Percentiles rank a stretch among this genome's conserved stretches.
Conservation (phyloP, 2,797 vertebrate genomes). For the Cercopithecus diana region DNA sequence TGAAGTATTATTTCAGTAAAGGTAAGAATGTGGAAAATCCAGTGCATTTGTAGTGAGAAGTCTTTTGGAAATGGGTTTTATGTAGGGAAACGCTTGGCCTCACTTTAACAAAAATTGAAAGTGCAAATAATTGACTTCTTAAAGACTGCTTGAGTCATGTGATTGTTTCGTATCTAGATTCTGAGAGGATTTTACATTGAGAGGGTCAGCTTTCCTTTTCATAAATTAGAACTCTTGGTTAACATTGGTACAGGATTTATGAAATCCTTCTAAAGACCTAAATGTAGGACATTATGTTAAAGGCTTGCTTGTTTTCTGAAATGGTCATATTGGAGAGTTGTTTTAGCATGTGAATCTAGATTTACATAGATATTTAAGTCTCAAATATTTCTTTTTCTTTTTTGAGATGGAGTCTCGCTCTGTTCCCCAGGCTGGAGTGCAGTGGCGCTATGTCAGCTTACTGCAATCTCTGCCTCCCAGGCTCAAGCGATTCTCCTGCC, state of each 20-base stretch:
- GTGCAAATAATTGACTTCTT: not conserved
- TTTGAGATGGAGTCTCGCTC: not conserved
- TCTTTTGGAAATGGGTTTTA: constrained; percentile 46
- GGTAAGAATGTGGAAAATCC: not conserved
- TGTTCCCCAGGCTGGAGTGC: no score
- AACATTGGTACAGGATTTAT: not conserved
- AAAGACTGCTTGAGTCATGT: not conserved
- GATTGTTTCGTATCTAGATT: constrained; percentile 23
- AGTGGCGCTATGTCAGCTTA: not conserved
- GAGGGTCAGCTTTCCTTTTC: constrained; percentile 14
- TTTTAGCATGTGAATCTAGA: not conserved
- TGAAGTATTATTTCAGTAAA: not conserved
- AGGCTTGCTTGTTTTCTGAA: not conserved
- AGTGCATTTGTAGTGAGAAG: not conserved
- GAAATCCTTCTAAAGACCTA: not conserved
- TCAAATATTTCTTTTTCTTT: not conserved
- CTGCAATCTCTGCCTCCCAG: not conserved
- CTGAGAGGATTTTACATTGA: constrained; percentile 45
- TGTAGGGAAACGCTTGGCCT: constrained; percentile 12
- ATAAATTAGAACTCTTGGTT: not conserved
- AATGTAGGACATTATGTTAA: not conserved
- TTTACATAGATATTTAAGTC: not conserved
- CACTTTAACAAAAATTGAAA: constrained; percentile 38
- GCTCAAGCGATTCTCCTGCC: not conserved
- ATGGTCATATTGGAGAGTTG: not conserved